A percentile compares a stretch with the other conserved stretches of the same genome.
phyloP scores from a whole-genome alignment of 2,113 vertebrate genomes.

The Laticauda colubrina region DNA sequence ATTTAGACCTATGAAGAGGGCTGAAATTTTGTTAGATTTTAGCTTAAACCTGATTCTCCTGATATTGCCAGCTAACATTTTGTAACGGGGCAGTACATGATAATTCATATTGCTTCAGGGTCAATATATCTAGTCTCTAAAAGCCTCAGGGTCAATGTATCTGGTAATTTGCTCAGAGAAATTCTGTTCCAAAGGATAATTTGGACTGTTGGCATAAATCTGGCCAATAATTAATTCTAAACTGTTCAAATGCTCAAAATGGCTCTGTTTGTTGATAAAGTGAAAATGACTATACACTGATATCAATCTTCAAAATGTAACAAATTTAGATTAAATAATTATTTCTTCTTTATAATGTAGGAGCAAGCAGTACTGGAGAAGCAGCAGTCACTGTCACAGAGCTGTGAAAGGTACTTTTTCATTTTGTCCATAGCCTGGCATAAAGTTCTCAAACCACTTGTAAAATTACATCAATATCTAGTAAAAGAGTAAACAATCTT shows the following conservation, averaged over 20 bases:
- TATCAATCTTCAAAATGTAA: background rate
- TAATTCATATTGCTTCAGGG: background rate
- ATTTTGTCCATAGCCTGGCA: background rate
- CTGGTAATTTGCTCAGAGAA: background rate
- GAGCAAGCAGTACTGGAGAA: slow-evolving; percentile 82
- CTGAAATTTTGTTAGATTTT: background rate
- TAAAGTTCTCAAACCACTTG: background rate
- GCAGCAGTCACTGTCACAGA: slow-evolving; percentile 72
- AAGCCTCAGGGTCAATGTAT: too few species aligned
- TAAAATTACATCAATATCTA: background rate
- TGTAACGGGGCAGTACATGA: background rate
- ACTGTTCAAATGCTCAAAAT: background rate
- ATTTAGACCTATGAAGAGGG: background rate
- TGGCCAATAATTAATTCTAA: background rate
- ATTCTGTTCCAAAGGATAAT: fast-evolving
- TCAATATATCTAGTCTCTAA: too few species aligned
- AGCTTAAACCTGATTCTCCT: background rate
- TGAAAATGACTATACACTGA: background rate
- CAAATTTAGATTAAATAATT: slow-evolving; percentile 2
- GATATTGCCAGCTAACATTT: background rate
- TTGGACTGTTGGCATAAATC: background rate
- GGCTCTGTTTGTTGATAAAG: background rate
- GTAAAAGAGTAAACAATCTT: background rate
- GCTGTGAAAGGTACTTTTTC: slow-evolving; percentile 83
- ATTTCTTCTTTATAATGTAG: slow-evolving; percentile 62